Conservation (phyloP, 1,140 invertebrate genomes). For the Papilio polytes region DNA sequence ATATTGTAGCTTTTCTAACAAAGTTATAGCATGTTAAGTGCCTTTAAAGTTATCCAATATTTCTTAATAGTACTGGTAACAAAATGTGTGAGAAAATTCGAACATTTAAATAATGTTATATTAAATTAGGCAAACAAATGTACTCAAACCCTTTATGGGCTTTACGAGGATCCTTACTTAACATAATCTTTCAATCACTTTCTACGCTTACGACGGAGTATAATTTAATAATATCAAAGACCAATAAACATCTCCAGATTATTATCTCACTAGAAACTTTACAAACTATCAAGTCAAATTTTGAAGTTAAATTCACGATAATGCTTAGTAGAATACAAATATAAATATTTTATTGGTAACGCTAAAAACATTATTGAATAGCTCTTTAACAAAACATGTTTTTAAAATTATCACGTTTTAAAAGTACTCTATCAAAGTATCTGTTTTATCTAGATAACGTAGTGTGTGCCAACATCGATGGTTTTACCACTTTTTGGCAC, state of each 20-base stretch:
- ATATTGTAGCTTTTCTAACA: constrained; percentile 12
- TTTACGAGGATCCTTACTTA: not conserved
- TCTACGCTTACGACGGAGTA: not conserved
- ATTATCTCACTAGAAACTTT: not conserved
- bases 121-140: not conserved
- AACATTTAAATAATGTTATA: not conserved
- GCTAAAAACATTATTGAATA: no score
- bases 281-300: no score
- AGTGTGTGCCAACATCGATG: not conserved
- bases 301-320: no score
- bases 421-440: not conserved
- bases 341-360: no score
- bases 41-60: constrained; percentile 14
- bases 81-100: not conserved
- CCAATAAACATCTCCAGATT: not conserved
- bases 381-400: no score
- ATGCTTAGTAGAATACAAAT: no score
- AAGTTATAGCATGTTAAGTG: constrained; percentile 23
- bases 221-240: not conserved
- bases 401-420: not conserved
- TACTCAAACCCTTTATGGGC: not conserved
- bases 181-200: not conserved
- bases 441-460: not conserved
- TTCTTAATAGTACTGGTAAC: not conserved
- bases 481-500: not conserved